A percentile compares a stretch with the other conserved stretches of the same genome.
These are phyloP conservation scores for Galaxias olidus DNA, from an alignment of 2,797 vertebrate genomes.

Conservation along the genomic window DNA sequence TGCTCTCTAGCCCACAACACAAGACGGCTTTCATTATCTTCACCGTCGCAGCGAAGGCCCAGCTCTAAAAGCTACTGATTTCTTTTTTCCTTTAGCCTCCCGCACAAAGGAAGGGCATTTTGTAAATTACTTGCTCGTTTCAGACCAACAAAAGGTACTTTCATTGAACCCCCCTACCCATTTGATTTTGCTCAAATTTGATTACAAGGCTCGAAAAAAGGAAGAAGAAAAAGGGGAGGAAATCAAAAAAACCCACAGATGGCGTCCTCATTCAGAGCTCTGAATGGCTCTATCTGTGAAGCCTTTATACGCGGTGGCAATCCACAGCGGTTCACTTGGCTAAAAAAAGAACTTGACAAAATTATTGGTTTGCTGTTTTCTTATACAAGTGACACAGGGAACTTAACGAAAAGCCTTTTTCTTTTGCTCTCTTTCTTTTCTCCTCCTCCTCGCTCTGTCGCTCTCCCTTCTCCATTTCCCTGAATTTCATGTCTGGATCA, in stretches of 20 bases:
- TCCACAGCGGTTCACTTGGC: slow-evolving; percentile 95
- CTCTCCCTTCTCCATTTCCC: slow-evolving; percentile 60
- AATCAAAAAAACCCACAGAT: slow-evolving; percentile 96
- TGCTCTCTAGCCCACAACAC: slow-evolving; percentile 99
- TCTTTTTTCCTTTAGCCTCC: slow-evolving; percentile 98
- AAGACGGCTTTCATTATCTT: slow-evolving; percentile 99
- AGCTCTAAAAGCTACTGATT: slow-evolving; percentile 99
- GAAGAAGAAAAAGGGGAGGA: slow-evolving; percentile 96
- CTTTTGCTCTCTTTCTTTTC: slow-evolving; percentile 46
- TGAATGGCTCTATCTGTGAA: slow-evolving; percentile 99
- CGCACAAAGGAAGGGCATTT: slow-evolving; percentile 99
- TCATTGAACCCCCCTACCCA: slow-evolving; percentile 97
- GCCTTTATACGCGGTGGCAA: slow-evolving; percentile 99
- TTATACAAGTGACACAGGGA: slow-evolving; percentile 93
- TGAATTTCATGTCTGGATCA: slow-evolving; percentile 90
- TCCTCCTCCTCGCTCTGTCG: slow-evolving; percentile 42
- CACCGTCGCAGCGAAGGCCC: slow-evolving; percentile 97
- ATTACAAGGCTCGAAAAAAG: slow-evolving; percentile 99
- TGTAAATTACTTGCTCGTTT: slow-evolving; percentile 99
- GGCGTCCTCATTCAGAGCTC: slow-evolving; percentile 98
- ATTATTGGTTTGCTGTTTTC: slow-evolving; percentile 99
- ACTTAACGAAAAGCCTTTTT: slow-evolving; percentile 85
- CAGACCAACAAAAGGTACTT: slow-evolving; percentile 99
- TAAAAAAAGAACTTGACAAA: slow-evolving; percentile 98
- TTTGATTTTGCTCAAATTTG: slow-evolving; percentile 99